Base-by-base conservation (phyloP, 2,797 vertebrate species). In the Triplophysa bombifrons region DNA sequence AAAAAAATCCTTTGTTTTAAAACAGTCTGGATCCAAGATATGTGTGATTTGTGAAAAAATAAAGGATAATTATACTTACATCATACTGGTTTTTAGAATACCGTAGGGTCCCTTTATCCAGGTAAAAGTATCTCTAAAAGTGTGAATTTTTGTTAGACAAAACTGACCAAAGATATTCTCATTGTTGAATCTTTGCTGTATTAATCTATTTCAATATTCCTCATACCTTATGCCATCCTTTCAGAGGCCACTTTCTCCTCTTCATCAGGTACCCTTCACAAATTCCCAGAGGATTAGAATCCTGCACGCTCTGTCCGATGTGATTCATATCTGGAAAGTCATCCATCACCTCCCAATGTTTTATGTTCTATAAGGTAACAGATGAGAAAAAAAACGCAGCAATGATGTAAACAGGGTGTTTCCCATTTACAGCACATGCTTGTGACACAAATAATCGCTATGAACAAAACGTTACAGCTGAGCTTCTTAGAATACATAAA, bases 241-340 rank as follows among this genome's bases (percentile, higher is more conserved):
- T 99, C 30, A 99, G 93, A 1, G 97, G 97, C 97, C 97, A 98
- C 88, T 97, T 99, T 82, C 96, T 96, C 89, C 95, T 96, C 91
- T 98, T 98, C 78, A 97, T 94, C 80, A 99, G 92, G 86, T 97
- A 96, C 0, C 96, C 97, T 84, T 98, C 96, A 77, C 96, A 97
- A 69, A 94, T 88, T 19, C 92, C 93, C 0, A 92, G 93, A 10
- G 82, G 4, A 9, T 82, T 82, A 78, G 80, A 69, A 2, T 93
- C 94, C 0, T 86, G 91, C 84, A 85, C 85, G 84, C 58, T 84
- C 13, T 93, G 90, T 2, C 87, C 87, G 0, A 82, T 85, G 10
- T 38, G 25, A 0, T 83, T 71, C 20, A 76, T 80, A 25, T 93
- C 91, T 19, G 85, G 89, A 0, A 92, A 85, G 74, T 97, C 96